A percentile compares a stretch with the other conserved stretches of the same genome.
Conservation (phyloP, 2,797 vertebrate genomes). For the Simalia tracyae region DNA sequence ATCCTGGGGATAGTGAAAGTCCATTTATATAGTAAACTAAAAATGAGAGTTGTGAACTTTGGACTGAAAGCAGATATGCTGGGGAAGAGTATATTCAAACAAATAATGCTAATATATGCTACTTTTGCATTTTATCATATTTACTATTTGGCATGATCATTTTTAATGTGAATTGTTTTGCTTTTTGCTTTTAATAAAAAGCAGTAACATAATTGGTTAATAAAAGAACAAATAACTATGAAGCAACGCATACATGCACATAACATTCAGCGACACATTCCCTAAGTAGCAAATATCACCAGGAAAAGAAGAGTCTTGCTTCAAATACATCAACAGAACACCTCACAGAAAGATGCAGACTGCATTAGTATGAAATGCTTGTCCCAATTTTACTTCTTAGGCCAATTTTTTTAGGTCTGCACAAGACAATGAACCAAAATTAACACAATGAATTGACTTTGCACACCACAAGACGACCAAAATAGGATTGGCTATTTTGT, state of each 20-base stretch:
- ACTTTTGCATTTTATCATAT: neutral
- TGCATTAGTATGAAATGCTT: neutral
- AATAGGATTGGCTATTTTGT: neutral
- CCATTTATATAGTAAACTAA: slow-evolving; percentile 20
- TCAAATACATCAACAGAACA: neutral
- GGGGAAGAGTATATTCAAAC: neutral
- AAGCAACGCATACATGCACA: neutral
- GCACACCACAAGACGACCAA: neutral
- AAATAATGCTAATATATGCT: neutral
- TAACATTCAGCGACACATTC: neutral
- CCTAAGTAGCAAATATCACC: neutral
- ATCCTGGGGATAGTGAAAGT: neutral
- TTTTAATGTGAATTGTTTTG: neutral
- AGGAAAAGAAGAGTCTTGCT: neutral
- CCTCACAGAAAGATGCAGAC: neutral
- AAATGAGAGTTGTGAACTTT: slow-evolving; percentile 15
- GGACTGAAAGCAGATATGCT: neutral
- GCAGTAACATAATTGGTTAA: neutral
- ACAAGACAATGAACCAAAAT: neutral
- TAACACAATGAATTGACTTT: neutral
- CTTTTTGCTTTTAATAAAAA: neutral
- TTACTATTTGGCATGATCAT: neutral
- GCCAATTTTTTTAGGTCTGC: neutral
- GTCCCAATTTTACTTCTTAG: neutral
- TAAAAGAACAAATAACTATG: neutral